Evolutionary conservation across 2,113 vertebrate species (phyloP), one percentile per base, ranked within the genome.

Genomic region (Sinocyclocheilus rhinocerous): DNA sequence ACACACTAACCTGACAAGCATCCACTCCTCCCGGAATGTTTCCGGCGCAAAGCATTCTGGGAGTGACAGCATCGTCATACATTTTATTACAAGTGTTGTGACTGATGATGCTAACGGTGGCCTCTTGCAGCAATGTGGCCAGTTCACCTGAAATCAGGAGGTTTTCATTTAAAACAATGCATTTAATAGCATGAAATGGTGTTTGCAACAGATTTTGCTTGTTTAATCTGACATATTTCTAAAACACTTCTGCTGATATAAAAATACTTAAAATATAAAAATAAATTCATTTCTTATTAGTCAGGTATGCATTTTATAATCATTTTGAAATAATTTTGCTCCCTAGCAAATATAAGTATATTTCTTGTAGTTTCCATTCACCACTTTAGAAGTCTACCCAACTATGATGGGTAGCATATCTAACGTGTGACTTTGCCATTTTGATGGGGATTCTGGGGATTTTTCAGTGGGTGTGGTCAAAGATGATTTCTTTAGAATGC

Each of bases 21-120:
- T 98, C 96, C 87, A 96, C 90, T 0, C 96, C 96, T 84, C 96
- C 97, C 50, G 94, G 95, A 81, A 97, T 91, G 84, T 96, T 96
- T 36, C 96, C 97, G 88, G 96, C 96, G 83, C 97, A 98, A 15
- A 97, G 92, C 96, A 97, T 97, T 78, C 92, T 94, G 88, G 95
- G 90, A 87, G 96, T 97, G 82, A 96, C 95, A 0, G 95, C 93
- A 29, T 95, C 92, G 0, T 96, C 94, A 22, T 96, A 97, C 24
- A 97, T 91, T 85, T 95, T 96, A 89, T 93, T 97, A 76, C 96
- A 97, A 16, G 94, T 89, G 88, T 92, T 96, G 89, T 90, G 95
- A 88, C 93, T 96, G 86, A 97, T 96, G 89, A 97, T 95, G 92
- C 93, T 96, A 86, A 97, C 96, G 5, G 83, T 91, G 73, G 95